Base-by-base conservation (phyloP, 2,113 vertebrate genomes). In the Raja brachyura region DNA sequence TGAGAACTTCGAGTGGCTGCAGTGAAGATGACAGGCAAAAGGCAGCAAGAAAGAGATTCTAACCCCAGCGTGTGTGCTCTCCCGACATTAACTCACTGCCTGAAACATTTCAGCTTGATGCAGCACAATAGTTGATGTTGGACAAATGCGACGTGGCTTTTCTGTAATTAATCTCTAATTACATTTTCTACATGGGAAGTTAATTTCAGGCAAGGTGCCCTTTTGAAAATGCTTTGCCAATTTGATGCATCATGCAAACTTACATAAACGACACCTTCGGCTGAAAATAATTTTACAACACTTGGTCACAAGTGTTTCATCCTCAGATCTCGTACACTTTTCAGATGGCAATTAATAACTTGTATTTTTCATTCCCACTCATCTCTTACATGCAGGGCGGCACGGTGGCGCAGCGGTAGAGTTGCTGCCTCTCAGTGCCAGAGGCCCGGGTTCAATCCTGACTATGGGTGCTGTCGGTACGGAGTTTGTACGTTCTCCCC, bases 111-210 rank as follows among this genome's bases (percentile, higher is more conserved):
- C 14, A 63, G 61, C 4, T n/a, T 33, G 31, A 83, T 16, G 7
- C 28, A 88, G 83, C 59, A n/a, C 63, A 31, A 88, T 88, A 13
- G 13, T 5, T 63, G 61, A 86, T 5, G 56, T 31, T 88, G 59
- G 28, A 8, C 83, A 88, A 14, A 31, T 88, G 83, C 63, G 83
- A 10, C 83, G 31, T 28, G 5, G 63, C 31, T 66, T 14, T 31
- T 63, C 59, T 61, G n/a, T 63, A 33, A 88, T 88, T 88, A 88
- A 88, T n/a, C 83, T 61, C n/a, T 86, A 86, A 61, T 86, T 59
- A 86, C 54, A 54, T 83, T 61, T 25, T n/a, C 25, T 63, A 28
- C 2, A 63, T 31, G 18, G 83, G 13, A 88, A 88, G 83, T 31
- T 66, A 59, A 88, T 88, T 88, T 88, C n/a, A 66, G 59, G 59